phyloP scores from a whole-genome alignment of 2,113 vertebrate species.

The Amphiprion ocellaris region DNA sequence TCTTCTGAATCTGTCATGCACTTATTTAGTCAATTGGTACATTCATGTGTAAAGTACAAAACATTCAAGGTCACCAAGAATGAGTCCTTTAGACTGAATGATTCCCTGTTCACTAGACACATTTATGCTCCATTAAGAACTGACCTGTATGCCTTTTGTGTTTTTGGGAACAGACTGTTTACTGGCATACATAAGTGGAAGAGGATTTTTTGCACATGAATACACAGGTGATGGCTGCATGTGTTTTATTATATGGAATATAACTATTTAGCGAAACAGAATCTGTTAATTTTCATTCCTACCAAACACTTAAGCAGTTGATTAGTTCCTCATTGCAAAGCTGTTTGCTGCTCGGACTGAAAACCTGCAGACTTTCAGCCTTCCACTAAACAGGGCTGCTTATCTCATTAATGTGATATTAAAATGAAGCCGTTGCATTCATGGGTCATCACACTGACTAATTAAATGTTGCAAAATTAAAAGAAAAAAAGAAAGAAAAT shows the following conservation, averaged over 20 bases:
- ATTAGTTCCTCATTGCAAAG: conserved; percentile 27
- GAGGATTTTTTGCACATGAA: neutral
- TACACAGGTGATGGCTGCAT: neutral
- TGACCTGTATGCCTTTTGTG: neutral
- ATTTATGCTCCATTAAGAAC: neutral
- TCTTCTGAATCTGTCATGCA: too few species aligned
- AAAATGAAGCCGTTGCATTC: neutral
- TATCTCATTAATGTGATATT: conserved; percentile 7
- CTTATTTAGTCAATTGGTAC: too few species aligned
- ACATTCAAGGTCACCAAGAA: too few species aligned
- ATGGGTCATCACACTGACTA: neutral
- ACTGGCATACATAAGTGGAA: too few species aligned
- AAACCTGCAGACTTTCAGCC: conserved; percentile 28
- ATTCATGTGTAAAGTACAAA: too few species aligned
- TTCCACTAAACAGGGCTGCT: neutral
- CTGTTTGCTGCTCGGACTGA: conserved; percentile 20
- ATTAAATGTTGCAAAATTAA: conserved; percentile 7
- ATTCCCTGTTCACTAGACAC: neutral
- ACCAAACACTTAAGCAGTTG: conserved; percentile 37
- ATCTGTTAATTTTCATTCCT: conserved; percentile 9
- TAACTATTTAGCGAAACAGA: neutral
- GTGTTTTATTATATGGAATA: neutral
- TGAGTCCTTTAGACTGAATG: too few species aligned
- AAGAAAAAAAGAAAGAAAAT: neutral
- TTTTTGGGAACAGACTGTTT: too few species aligned